phyloP scores from a whole-genome alignment of 2,113 vertebrate species.

The Engraulis encrasicolus region DNA sequence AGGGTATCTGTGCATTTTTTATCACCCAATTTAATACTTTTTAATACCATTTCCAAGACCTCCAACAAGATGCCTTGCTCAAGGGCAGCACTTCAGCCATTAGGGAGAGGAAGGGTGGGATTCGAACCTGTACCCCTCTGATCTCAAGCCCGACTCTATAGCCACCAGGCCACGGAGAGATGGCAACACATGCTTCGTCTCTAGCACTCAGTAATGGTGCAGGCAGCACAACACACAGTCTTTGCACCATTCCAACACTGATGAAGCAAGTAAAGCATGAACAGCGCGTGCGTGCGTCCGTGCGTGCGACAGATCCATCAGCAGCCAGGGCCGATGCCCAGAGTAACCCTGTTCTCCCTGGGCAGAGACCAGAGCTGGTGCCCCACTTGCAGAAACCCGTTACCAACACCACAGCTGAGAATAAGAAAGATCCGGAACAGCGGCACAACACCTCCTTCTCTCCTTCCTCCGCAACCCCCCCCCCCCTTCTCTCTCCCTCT shows the following conservation, averaged over 20 bases:
- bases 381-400: conserved; percentile 30
- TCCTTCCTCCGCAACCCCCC: too few relatives aligned
- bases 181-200: too few relatives aligned
- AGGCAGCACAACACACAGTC: background rate
- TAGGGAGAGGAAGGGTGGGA: too few relatives aligned
- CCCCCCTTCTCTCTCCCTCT: background rate
- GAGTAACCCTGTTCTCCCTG: background rate
- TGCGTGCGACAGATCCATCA: conserved; percentile 40
- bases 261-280: background rate
- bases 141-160: too few relatives aligned
- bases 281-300: background rate
- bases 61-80: background rate
- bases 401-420: background rate
- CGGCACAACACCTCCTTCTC: too few relatives aligned
- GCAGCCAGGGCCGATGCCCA: conserved; percentile 31
- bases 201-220: background rate
- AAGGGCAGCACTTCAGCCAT: too few relatives aligned
- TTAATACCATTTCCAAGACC: too few relatives aligned
- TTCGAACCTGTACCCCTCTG: too few relatives aligned
- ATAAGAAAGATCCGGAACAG: background rate
- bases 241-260: background rate
- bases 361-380: conserved; percentile 24
- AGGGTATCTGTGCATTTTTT: too few relatives aligned
- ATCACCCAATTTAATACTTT: too few relatives aligned
- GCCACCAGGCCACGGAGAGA: too few relatives aligned